phyloP scores from a whole-genome alignment of 1,140 invertebrate genomes.

The Medauroidea extradentata region DNA sequence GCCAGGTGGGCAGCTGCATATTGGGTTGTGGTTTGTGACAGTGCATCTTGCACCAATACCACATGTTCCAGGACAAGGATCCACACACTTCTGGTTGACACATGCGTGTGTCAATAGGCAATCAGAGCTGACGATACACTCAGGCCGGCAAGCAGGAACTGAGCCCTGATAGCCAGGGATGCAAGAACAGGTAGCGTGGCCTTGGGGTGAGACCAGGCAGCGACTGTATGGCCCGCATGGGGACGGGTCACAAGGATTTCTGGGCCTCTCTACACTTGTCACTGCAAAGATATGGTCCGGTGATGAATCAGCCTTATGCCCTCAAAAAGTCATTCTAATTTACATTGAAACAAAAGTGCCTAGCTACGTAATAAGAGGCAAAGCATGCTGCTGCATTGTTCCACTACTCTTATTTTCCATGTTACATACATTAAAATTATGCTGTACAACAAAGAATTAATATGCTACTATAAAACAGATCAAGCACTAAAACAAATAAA shows the following conservation, averaged over 20 bases:
- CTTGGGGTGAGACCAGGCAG: slow-evolving; percentile 63
- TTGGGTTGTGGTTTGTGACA: slow-evolving; percentile 76
- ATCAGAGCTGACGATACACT: slow-evolving; percentile 75
- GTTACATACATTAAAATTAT: no score
- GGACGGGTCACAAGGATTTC: slow-evolving; percentile 54
- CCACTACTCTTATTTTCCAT: no score
- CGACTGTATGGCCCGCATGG: slow-evolving; percentile 75
- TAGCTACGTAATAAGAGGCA: no score
- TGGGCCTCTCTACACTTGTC: neutral
- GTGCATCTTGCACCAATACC: slow-evolving; percentile 67
- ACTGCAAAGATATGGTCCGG: neutral
- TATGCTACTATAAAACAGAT: no score
- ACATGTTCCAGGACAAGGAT: slow-evolving; percentile 75
- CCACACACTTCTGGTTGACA: slow-evolving; percentile 69
- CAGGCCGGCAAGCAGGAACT: slow-evolving; percentile 73
- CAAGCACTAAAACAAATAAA: no score
- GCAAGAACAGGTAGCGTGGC: slow-evolving; percentile 73
- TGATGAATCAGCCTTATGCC: no score
- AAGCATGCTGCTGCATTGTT: no score
- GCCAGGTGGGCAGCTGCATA: slow-evolving; percentile 70
- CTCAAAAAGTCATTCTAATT: no score
- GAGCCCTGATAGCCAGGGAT: slow-evolving; percentile 71
- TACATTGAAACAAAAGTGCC: no score
- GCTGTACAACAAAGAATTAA: no score
- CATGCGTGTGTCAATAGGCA: slow-evolving; percentile 72